A percentile compares a stretch with the other conserved stretches of the same genome.
Evolutionary conservation across 1,140 invertebrate genomes (phyloP).

Genomic region (Caenorhabditis brenneri): DNA sequence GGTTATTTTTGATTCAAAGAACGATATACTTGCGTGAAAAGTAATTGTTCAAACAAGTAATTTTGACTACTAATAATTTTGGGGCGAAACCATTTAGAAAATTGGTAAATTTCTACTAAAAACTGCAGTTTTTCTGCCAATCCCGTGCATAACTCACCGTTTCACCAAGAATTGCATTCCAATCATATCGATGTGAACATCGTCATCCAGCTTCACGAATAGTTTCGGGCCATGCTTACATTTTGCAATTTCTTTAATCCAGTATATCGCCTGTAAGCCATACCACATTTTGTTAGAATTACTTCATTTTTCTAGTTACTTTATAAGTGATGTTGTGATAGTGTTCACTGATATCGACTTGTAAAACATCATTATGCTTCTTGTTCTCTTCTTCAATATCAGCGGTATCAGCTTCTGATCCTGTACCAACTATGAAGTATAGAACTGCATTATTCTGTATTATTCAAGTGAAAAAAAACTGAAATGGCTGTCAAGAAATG

Average conservation of each 20-base stretch:
- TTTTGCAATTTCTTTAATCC: slow-evolving; percentile 50
- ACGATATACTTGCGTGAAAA: too few species aligned
- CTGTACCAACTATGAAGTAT: background rate
- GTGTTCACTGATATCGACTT: slow-evolving; percentile 47
- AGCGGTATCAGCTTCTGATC: too few species aligned
- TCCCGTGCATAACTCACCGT: background rate
- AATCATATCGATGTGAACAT: slow-evolving; percentile 48
- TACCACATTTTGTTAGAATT: background rate
- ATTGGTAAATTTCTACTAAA: too few species aligned
- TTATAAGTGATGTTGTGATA: slow-evolving; percentile 59
- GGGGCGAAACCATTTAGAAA: too few species aligned
- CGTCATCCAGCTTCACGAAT: slow-evolving; percentile 58
- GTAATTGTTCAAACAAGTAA: too few species aligned
- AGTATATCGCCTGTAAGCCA: slow-evolving; percentile 48
- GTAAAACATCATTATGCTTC: slow-evolving; percentile 43
- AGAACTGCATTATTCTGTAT: background rate
- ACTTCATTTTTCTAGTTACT: background rate
- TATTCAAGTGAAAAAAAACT: too few species aligned
- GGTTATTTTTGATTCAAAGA: too few species aligned
- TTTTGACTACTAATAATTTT: too few species aligned
- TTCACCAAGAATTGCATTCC: slow-evolving; percentile 39
- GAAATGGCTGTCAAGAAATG: too few species aligned
- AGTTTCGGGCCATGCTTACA: slow-evolving; percentile 22
- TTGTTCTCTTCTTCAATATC: slow-evolving; percentile 23
- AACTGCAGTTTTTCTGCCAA: background rate